Evolutionary conservation across 2,797 vertebrate species (phyloP).

Genomic region (Rachycentron canadum): DNA sequence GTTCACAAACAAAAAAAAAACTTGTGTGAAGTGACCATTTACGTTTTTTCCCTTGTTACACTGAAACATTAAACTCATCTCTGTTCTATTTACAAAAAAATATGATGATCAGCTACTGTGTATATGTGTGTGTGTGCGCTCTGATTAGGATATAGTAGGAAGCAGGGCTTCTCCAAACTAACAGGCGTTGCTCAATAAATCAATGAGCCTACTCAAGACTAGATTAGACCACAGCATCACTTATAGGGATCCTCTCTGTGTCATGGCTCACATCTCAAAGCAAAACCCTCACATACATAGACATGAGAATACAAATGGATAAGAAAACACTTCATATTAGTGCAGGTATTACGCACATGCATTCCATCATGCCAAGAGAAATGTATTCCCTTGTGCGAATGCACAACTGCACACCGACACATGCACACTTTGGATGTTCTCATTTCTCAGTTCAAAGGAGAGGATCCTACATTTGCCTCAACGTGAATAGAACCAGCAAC

Average conservation of each 20-base stretch:
- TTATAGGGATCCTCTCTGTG: slow-evolving; percentile 56
- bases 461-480: slow-evolving; percentile 40
- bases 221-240: slow-evolving; percentile 72
- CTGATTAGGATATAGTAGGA: slow-evolving; percentile 62
- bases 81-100: slow-evolving; percentile 18
- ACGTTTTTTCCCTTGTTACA: background rate
- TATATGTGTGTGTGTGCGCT: slow-evolving; percentile 18
- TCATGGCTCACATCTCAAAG: slow-evolving; percentile 32
- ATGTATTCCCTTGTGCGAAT: slow-evolving; percentile 27
- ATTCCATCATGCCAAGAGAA: slow-evolving; percentile 26
- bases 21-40: background rate
- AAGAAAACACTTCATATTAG: background rate
- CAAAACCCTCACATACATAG: slow-evolving; percentile 8
- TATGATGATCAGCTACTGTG: slow-evolving; percentile 17
- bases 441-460: slow-evolving; percentile 50
- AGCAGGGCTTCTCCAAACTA: slow-evolving; percentile 54
- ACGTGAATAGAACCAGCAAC: slow-evolving; percentile 49
- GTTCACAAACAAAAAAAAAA: background rate
- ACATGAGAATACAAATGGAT: background rate
- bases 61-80: background rate
- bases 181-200: slow-evolving; percentile 77
- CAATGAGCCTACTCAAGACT: slow-evolving; percentile 73
- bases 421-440: slow-evolving; percentile 20
- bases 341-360: slow-evolving; percentile 5
- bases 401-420: slow-evolving; percentile 11